These are phyloP conservation scores for Drosophila paramelanica DNA, from an alignment of 2,888 invertebrate species.

Conservation along the genomic window DNA sequence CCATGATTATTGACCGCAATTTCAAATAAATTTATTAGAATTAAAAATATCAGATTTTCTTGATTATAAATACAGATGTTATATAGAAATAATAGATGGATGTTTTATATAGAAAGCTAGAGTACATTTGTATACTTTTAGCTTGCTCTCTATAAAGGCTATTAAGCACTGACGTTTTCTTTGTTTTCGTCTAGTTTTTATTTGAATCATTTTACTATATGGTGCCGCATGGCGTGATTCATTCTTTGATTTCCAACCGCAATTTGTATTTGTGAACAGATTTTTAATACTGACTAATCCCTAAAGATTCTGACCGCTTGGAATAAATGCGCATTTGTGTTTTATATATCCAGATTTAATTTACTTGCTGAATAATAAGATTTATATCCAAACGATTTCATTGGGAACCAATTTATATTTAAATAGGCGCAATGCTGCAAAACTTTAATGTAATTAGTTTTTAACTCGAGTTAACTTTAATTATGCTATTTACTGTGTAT, in stretches of 20 bases:
- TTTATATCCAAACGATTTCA: constrained; percentile 5
- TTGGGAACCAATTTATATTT: neutral
- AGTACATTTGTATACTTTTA: neutral
- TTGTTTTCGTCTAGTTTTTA: neutral
- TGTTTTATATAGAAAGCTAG: too few species aligned
- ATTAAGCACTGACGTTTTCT: neutral
- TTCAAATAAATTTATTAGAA: neutral
- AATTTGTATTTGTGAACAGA: constrained; percentile 25
- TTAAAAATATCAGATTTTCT: neutral
- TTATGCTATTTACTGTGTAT: constrained; percentile 11
- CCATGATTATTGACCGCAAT: neutral
- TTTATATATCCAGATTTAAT: neutral
- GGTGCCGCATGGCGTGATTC: constrained; percentile 33
- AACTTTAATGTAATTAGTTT: neutral
- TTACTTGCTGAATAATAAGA: constrained; percentile 3
- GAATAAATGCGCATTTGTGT: neutral
- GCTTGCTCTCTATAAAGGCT: neutral
- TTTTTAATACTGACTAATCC: constrained; percentile 25
- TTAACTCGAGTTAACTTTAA: constrained; percentile 2
- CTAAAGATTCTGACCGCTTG: neutral
- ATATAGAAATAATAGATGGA: too few species aligned
- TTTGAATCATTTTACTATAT: neutral
- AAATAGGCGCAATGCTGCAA: neutral
- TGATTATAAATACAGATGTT: too few species aligned
- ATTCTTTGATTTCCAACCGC: constrained; percentile 14